Evolutionary conservation across 1,140 invertebrate genomes (phyloP), one percentile per base, ranked within the genome.

Genomic region (Drosophila watanabei): DNA sequence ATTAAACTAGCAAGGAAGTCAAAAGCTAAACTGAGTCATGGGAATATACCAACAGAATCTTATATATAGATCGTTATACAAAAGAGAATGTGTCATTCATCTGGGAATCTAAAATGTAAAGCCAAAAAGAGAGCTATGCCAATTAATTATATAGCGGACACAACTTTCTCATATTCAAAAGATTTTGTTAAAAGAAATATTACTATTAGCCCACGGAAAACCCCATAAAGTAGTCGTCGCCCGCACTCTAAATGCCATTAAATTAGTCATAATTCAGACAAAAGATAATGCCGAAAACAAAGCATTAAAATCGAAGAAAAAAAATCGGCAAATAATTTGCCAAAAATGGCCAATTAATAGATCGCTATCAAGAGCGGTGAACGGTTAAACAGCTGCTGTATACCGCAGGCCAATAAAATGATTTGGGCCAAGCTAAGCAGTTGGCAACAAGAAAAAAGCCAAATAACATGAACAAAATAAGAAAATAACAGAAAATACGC

Each of bases 211-310:
- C 39, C 30, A 63, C 35, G 7, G 30, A 14, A 66, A 35, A 54
- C 4, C 11, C 20, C n/a, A 43, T 37, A 43, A 61, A 49, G 43
- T 51, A 51, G 51, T 61, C 35, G 70, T 52, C 62, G 78, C 41
- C 76, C 58, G 82, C 86, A 90, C 85, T 89, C 81, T 86, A 89
- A 89, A 89, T 86, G 75, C 82, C 82, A 64, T 33, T 14, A 66
- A 79, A 72, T 89, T 89, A 90, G 85, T 89, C 85, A 89, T 82
- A 58, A 69, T 75, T 80, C 56, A 73, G 69, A 77, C 70, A 69
- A 48, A 62, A 54, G 51, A 48, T 39, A 79, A 48, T 46, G 33
- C 46, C 62, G 63, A 61, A 64, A 66, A 54, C 77, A 56, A 63
- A 46, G 28, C 58, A 61, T 72, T 49, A 62, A 71, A 28, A 49